A percentile compares a stretch with the other conserved stretches of the same genome.
Conservation (phyloP, 2,888 invertebrate genomes). For the Lingula anatina region DNA sequence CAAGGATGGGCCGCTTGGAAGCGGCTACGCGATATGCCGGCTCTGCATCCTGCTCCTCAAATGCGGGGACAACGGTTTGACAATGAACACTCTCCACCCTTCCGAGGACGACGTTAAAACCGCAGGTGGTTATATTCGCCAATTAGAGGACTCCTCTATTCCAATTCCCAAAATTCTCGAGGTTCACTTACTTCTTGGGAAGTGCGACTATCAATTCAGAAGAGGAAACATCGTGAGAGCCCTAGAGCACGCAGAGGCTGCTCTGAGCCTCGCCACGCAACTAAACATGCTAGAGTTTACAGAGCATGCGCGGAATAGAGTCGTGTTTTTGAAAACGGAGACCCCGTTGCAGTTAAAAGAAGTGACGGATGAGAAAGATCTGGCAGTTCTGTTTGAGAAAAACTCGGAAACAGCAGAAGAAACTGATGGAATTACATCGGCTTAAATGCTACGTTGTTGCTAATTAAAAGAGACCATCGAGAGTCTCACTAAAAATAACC, state of each 20-base stretch:
- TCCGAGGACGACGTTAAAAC: conserved; percentile 10
- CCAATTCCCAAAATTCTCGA: conserved; percentile 16
- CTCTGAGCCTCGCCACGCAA: conserved; percentile 11
- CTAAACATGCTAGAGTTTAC: conserved; percentile 15
- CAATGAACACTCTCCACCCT: conserved; percentile 13
- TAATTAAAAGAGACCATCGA: too few relatives aligned
- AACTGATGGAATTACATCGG: too few relatives aligned
- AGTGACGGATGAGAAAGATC: too few relatives aligned
- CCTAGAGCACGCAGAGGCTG: conserved; percentile 15
- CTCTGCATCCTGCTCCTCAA: conserved; percentile 14
- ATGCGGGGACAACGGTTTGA: conserved; percentile 18
- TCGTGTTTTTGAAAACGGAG: conserved; percentile 7
- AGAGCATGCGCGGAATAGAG: conserved; percentile 16
- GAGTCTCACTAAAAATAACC: too few relatives aligned
- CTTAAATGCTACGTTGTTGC: too few relatives aligned
- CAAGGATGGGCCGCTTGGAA: conserved; percentile 22
- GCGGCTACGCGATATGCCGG: conserved; percentile 17
- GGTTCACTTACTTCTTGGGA: conserved; percentile 16
- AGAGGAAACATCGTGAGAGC: conserved; percentile 10
- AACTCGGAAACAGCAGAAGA: too few relatives aligned
- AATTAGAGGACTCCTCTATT: conserved; percentile 16
- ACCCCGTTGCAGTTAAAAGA: too few relatives aligned
- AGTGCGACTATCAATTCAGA: conserved; percentile 17
- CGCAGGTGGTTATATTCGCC: conserved; percentile 13
- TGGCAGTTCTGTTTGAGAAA: too few relatives aligned